A percentile compares a stretch with the other conserved stretches of the same genome.
Evolutionary conservation across 2,888 invertebrate genomes (phyloP).

Genomic region (Caenorhabditis uteleia): DNA sequence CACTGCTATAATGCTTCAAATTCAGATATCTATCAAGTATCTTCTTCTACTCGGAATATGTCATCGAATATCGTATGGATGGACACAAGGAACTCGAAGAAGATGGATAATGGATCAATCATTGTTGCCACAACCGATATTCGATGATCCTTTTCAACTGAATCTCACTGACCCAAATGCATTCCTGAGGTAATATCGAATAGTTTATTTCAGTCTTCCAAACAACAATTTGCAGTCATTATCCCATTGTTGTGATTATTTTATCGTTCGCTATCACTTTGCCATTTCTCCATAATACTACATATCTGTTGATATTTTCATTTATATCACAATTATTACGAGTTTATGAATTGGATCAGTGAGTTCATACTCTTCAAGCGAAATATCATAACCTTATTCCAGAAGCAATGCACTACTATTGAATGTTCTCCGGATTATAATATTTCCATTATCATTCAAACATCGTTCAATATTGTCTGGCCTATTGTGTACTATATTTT

Average conservation of each 20-base stretch:
- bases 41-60: conserved; percentile 10
- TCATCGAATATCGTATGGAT: conserved; percentile 45
- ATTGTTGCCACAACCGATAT: conserved; percentile 12
- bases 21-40: neutral
- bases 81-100: conserved; percentile 38
- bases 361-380: neutral
- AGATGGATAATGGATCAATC: conserved; percentile 54
- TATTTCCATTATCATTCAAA: conserved; percentile 1
- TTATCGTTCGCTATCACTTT: too few relatives aligned
- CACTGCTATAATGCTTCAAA: neutral
- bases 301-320: neutral
- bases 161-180: conserved; percentile 8
- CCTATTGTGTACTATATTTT: conserved; percentile 6
- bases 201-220: too few relatives aligned
- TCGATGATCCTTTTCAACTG: conserved; percentile 12
- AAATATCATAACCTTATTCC: neutral
- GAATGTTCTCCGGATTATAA: neutral
- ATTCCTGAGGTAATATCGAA: conserved; percentile 3
- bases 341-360: neutral
- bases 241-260: too few relatives aligned
- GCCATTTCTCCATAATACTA: too few relatives aligned
- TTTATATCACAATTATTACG: conserved; percentile 1
- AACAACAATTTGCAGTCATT: too few relatives aligned
- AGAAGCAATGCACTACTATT: conserved; percentile 7
- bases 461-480: neutral